Percentiles rank a stretch among this genome's conserved stretches.
Conservation (phyloP, 1,140 invertebrate species). For the Leptinotarsa texana region DNA sequence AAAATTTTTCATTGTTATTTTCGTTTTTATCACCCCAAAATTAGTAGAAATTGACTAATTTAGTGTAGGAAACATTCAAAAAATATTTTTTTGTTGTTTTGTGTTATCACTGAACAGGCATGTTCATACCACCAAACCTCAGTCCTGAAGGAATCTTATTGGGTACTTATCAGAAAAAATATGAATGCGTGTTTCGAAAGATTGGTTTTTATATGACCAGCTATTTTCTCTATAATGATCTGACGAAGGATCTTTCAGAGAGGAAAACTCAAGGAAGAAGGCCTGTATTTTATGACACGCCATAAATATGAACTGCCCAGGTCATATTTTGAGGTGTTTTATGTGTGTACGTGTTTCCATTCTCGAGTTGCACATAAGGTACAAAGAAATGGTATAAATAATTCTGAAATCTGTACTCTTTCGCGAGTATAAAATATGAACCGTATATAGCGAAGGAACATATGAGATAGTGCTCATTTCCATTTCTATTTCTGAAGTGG, state of each 20-base stretch:
- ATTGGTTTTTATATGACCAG: no score
- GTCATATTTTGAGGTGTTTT: conserved; percentile 7
- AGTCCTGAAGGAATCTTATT: no score
- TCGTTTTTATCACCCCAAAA: no score
- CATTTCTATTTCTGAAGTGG: not conserved
- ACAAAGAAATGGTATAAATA: not conserved
- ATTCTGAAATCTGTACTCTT: not conserved
- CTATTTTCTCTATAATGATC: no score
- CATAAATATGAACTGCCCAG: conserved; percentile 16
- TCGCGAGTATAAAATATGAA: not conserved
- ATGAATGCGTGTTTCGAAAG: no score
- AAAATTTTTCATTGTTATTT: no score
- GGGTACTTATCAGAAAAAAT: no score
- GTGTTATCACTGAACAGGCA: no score
- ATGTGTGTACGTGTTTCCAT: conserved; percentile 5
- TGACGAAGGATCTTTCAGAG: not conserved
- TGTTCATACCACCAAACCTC: no score
- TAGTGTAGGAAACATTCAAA: no score
- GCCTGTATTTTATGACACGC: conserved; percentile 18
- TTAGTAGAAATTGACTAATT: no score
- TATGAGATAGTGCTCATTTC: not conserved
- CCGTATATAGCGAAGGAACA: not conserved
- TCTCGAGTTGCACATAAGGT: not conserved
- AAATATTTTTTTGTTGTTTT: no score
- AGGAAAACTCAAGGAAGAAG: not conserved